A percentile compares a stretch with the other conserved stretches of the same genome.
Evolutionary conservation across 2,888 invertebrate species (phyloP).

Genomic region (Drosophila antonietae): DNA sequence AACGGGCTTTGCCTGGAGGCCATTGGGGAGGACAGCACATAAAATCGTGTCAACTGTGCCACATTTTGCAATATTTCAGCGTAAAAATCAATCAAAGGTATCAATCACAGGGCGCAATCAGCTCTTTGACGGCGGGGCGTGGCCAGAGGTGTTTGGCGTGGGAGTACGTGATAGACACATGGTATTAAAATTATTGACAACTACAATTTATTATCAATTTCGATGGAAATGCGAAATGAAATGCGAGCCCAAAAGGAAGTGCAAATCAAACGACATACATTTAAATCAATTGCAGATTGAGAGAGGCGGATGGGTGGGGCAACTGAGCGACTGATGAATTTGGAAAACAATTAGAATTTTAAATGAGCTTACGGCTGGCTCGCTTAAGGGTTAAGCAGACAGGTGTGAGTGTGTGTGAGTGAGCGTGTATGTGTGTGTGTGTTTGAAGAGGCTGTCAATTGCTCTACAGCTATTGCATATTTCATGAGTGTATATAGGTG

Average conservation of each 20-base stretch:
- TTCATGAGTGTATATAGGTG: conserved; percentile 56
- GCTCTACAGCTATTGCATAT: conserved; percentile 68
- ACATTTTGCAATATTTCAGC: conserved; percentile 44
- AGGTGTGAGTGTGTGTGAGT: conserved; percentile 27
- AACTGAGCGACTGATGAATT: conserved; percentile 69
- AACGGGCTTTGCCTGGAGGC: not conserved
- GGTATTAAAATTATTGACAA: conserved; percentile 81
- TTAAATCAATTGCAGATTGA: conserved; percentile 62
- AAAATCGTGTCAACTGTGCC: conserved; percentile 36
- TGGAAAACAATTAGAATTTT: conserved; percentile 77
- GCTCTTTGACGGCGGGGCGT: conserved; percentile 22
- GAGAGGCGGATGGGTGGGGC: not conserved
- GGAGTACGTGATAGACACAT: conserved; percentile 70
- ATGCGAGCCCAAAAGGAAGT: conserved; percentile 34
- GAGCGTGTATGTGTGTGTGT: not conserved
- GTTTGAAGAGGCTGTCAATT: conserved; percentile 40
- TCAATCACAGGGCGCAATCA: conserved; percentile 30
- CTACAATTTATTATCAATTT: conserved; percentile 81
- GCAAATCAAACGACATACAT: conserved; percentile 51
- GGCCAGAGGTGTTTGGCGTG: conserved; percentile 1
- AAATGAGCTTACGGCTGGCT: conserved; percentile 51
- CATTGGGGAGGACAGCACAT: not conserved
- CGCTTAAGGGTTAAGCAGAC: conserved; percentile 15
- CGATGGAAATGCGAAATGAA: conserved; percentile 36
- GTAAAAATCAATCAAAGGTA: conserved; percentile 56